Conservation (phyloP, 1,140 invertebrate genomes). For the Orchestia grillus region DNA sequence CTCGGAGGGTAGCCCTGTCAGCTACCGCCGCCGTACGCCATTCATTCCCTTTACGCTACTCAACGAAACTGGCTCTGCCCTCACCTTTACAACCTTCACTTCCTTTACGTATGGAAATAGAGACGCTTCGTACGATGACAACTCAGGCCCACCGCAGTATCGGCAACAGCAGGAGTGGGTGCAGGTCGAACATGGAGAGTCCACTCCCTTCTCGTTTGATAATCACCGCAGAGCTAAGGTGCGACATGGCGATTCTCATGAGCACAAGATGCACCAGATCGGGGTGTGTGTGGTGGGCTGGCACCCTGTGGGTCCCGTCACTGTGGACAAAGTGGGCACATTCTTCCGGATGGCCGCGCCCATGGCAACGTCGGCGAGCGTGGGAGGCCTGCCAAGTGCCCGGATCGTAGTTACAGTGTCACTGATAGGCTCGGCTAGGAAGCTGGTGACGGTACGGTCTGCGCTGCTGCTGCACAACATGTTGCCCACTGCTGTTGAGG, state of each 20-base stretch:
- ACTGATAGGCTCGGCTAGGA: slow-evolving; percentile 91
- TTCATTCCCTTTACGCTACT: slow-evolving; percentile 82
- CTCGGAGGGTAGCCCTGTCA: slow-evolving; percentile 69
- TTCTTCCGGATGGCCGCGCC: slow-evolving; percentile 86
- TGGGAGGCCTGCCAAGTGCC: slow-evolving; percentile 73
- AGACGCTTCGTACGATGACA: background rate
- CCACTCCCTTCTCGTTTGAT: background rate
- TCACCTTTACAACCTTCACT: slow-evolving; percentile 41
- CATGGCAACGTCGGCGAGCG: background rate
- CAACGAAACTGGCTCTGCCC: slow-evolving; percentile 31
- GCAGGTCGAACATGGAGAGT: background rate
- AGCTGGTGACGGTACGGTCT: slow-evolving; percentile 94
- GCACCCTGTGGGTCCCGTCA: slow-evolving; percentile 87
- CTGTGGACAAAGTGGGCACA: slow-evolving; percentile 93
- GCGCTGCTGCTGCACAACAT: slow-evolving; percentile 86
- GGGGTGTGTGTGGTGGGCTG: slow-evolving; percentile 90
- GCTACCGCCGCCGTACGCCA: slow-evolving; percentile 79
- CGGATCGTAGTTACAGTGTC: slow-evolving; percentile 89
- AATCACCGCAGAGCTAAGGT: slow-evolving; percentile 73
- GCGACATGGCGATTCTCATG: slow-evolving; percentile 84
- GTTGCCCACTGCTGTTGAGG: slow-evolving; percentile 79
- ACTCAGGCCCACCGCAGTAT: background rate
- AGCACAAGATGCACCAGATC: slow-evolving; percentile 86
- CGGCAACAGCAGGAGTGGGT: slow-evolving; percentile 20
- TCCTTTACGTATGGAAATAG: background rate